Base-by-base conservation (phyloP, 2,888 invertebrate species). In the Anoncus sp. region DNA sequence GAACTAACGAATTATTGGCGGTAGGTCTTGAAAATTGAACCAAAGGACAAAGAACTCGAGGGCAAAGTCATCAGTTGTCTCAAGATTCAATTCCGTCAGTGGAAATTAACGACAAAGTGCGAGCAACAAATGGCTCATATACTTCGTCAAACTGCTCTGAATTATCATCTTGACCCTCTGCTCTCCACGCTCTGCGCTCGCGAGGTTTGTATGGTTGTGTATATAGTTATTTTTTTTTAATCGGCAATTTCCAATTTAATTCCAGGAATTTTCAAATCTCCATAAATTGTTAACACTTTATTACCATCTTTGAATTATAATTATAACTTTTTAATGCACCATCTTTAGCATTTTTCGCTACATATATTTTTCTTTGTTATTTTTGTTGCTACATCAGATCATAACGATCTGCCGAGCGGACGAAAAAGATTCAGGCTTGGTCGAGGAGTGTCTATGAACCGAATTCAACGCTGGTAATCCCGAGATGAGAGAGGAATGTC, bases 391-490 rank as follows among this genome's bases (percentile, higher is more conserved):
- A 6, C 27, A 47, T 18, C 85, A 92, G 92, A 92, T 93, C 77
- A 88, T 90, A 72, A 89, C 89, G n/a, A 88, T 92, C 73, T 93
- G 93, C 66, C 85, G 86, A 59, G 92, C 93, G 6, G 92, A 93
- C 59, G 94, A 94, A 2, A 92, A 92, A 71, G 91, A 91, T 45
- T 90, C 91, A 4, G 94, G 94, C 12, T 91, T 94, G 90, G 95
- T 96, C 0, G 97, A 98, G 90, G 98, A 99, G 92, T 99, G 99
- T 91, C 92, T 99, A 43, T 99, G 98, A 92, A 87, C 90, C 81
- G 85, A 90, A 76, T 91, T 91, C 18, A 94, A 94, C 83, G 95
- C 96, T 14, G 94, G 97, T 71, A 92, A 96, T 73, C 94, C 94
- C 84, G 95, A 95, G 82, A 94, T 94, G 79, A 95, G 95, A 38